Base-by-base conservation (phyloP, 1,140 invertebrate species). In the Drosophila sucinea region DNA sequence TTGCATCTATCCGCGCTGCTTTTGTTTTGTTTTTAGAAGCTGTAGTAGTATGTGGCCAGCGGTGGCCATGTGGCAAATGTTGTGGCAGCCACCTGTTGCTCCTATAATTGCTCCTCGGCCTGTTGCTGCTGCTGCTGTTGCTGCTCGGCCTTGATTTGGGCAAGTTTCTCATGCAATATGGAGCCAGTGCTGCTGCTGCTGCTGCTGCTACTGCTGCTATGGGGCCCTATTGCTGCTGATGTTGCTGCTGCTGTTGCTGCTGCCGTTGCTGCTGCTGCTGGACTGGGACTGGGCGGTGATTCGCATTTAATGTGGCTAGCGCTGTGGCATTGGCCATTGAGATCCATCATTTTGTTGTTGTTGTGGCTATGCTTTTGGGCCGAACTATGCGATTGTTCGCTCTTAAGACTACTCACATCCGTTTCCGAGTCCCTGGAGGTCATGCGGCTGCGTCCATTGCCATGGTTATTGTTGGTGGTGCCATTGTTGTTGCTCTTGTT, bases 71-170 rank as follows among this genome's bases (percentile, higher is more conserved):
- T 25, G 55, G 68, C 83, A 69, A 79, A 87, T 60, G 81, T 67
- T 55, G 72, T 62, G 51, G 64, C 25, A 41, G 79, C 78, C 82
- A 84, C 58, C 58, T 70, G 67, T 67, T 84, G 84, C 63, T 83
- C 75, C 90, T 91, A 91, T 91, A 91, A 91, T 62, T 90, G 82
- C 57, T 86, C 67, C 55, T 51, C 44, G 44, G 23, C 58, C 58
- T 70, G 67, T 67, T 84, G 84, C 44, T 47, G 44, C 7, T 47
- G 23, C 6, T 89, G 68, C 11, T 84, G 77, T 56, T 55, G 68
- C 58, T 85, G 90, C 62, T 91, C 90, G 68, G 90, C 81, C 73
- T 91, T 91, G 66, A 91, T 91, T 75, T 91, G 90, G n/a, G 90
- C 90, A 72, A 91, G 82, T 68, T 91, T 91, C 66, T 91, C 90